Evolutionary conservation across 1,140 invertebrate species (phyloP).

Genomic region (Belonocnema kinseyi): DNA sequence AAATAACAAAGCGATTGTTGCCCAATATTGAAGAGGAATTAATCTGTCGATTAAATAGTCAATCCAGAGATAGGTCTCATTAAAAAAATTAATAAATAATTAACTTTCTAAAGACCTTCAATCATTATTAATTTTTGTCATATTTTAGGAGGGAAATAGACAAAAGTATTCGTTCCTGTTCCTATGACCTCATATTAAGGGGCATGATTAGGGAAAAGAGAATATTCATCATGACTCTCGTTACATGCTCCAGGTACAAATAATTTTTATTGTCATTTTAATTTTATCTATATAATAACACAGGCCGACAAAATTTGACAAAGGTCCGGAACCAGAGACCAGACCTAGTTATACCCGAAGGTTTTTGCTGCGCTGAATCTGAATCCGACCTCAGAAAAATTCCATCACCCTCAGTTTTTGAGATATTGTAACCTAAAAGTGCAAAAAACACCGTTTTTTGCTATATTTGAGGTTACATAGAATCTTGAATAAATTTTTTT

Average conservation of each 20-base stretch:
- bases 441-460: no score
- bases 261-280: background rate
- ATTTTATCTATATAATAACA: background rate
- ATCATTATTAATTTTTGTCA: conserved; percentile 59
- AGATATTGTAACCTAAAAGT: no score
- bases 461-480: no score
- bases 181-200: conserved; percentile 63
- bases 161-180: conserved; percentile 55
- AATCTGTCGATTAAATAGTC: conserved; percentile 73
- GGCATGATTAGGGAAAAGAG: conserved; percentile 63
- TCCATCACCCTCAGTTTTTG: no score
- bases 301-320: no score
- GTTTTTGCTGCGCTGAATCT: no score
- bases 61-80: conserved; percentile 68
- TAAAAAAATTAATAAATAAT: conserved; percentile 48
- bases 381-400: no score
- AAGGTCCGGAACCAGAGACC: no score
- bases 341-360: no score
- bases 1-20: no score
- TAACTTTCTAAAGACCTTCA: conserved; percentile 59
- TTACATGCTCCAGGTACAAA: conserved; percentile 62
- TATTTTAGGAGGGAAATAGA: conserved; percentile 53
- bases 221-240: conserved; percentile 39
- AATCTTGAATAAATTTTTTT: no score
- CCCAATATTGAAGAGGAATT: conserved; percentile 40